These are phyloP conservation scores for Anguilla obscura DNA, from an alignment of 2,797 vertebrate species.

Conservation along the genomic window DNA sequence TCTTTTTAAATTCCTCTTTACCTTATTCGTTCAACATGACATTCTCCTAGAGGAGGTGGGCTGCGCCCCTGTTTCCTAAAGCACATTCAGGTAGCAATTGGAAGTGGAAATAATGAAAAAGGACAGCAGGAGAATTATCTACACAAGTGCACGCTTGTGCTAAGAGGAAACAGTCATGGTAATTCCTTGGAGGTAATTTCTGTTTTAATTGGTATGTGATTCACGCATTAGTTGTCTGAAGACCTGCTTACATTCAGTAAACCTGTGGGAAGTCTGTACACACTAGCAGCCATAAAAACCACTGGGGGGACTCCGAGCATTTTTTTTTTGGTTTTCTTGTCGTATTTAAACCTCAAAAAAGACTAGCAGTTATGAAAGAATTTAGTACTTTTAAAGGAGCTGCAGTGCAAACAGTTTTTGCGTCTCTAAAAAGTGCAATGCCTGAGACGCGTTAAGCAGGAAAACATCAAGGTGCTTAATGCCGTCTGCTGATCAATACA, in stretches of 20 bases:
- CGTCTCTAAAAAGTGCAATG: background rate
- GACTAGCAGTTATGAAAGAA: background rate
- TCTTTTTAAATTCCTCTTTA: background rate
- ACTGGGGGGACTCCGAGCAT: background rate
- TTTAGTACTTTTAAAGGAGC: background rate
- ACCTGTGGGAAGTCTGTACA: background rate
- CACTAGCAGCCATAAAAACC: background rate
- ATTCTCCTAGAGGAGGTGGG: conserved; percentile 20
- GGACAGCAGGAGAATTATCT: conserved; percentile 20
- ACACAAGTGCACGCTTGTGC: background rate
- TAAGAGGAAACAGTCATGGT: background rate
- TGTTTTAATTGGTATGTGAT: conserved; percentile 36
- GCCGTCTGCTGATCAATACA: conserved; percentile 44
- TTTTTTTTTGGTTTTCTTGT: background rate
- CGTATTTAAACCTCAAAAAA: background rate
- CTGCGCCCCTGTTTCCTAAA: background rate
- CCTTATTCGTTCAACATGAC: background rate
- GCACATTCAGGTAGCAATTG: conserved; percentile 12
- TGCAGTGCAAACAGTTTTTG: background rate
- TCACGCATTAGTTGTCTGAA: background rate
- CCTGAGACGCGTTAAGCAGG: conserved; percentile 25
- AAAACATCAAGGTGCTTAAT: conserved; percentile 44
- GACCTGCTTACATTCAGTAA: background rate
- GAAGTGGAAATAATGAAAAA: conserved; percentile 16
- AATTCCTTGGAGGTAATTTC: conserved; percentile 35